Evolutionary conservation across 2,888 invertebrate genomes (phyloP), one percentile per base, ranked within the genome.

Genomic region (Drosophila conformis): DNA sequence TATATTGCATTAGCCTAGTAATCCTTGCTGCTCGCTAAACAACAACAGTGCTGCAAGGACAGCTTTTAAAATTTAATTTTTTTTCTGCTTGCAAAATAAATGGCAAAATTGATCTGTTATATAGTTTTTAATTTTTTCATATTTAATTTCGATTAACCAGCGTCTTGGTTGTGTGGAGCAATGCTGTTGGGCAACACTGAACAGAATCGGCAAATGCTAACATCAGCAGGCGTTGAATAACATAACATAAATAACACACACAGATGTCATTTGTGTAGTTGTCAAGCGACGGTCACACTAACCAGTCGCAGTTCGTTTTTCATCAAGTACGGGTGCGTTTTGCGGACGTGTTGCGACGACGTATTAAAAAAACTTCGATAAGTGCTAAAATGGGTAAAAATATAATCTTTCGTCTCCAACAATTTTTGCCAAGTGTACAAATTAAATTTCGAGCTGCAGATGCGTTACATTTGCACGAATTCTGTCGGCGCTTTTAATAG

Each of bases 301-400:
- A 21, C 25, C 59, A 78, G 78, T 78, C 59, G 42, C 46, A 80
- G 73, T 67, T 76, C 51, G 72, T 25, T 80, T 76, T 69, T 78
- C 78, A 38, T 51, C 33, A 66, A 65, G 63, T 63, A 49, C 73
- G 78, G 80, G 51, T 25, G 63, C 46, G 69, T 73, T 76, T 72
- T 80, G 62, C 72, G 76, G 76, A 78, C 68, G 78, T 78, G 53
- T 76, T 60, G 67, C 60, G 78, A 80, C 52, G 67, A 80, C 78
- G 80, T 78, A 78, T 78, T 68, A 72, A 66, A 75, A 75, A 78
- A 72, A 75, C 77, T 66, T 76, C 78, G 78, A 80, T 80, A 76
- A 80, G 72, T 78, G 78, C 72, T 78, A 65, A 80, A 80, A 80
- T 78, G 78, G 80, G 80, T 78, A 78, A 78, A 71, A 76, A 72